Evolutionary conservation across 2,888 invertebrate genomes (phyloP).

Genomic region (Sacculina carcini): DNA sequence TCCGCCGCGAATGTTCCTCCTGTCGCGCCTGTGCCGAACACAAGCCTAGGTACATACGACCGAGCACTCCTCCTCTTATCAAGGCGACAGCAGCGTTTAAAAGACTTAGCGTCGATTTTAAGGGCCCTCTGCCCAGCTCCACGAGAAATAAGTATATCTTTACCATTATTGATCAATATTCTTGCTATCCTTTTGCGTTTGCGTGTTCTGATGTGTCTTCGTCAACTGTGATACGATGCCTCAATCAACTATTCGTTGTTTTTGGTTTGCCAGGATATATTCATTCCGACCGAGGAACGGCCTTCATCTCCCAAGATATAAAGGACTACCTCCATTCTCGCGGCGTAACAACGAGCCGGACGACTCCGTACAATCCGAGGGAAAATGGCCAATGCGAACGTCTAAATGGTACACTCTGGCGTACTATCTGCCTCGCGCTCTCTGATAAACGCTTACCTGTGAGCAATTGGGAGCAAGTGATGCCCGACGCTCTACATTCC

Average conservation of each 20-base stretch:
- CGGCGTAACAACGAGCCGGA: slow-evolving; percentile 12
- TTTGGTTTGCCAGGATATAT: slow-evolving; percentile 11
- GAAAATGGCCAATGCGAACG: slow-evolving; percentile 11
- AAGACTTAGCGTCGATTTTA: slow-evolving; percentile 14
- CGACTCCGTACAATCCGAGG: slow-evolving; percentile 11
- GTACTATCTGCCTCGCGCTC: slow-evolving; percentile 7
- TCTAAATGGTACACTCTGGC: slow-evolving; percentile 14
- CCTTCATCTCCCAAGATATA: slow-evolving; percentile 13
- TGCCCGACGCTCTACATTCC: slow-evolving; percentile 12
- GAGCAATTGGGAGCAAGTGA: slow-evolving; percentile 8
- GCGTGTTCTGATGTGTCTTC: slow-evolving; percentile 12
- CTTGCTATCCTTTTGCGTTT: slow-evolving; percentile 14
- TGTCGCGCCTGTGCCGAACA: too few relatives aligned
- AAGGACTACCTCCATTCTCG: slow-evolving; percentile 5
- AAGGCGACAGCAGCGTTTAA: slow-evolving; percentile 14
- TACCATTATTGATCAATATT: slow-evolving; percentile 14
- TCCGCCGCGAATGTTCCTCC: too few relatives aligned
- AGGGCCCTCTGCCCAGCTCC: slow-evolving; percentile 12
- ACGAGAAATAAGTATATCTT: slow-evolving; percentile 12
- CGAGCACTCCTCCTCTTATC: slow-evolving; percentile 5
- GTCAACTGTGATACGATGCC: slow-evolving; percentile 8
- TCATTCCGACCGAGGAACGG: slow-evolving; percentile 14
- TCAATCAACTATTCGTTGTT: slow-evolving; percentile 11
- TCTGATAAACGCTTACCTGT: slow-evolving; percentile 1
- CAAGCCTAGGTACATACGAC: too few relatives aligned